Evolutionary conservation across 2,113 vertebrate genomes (phyloP), one percentile per base, ranked within the genome.

Genomic region (Pachyramphus minor): DNA sequence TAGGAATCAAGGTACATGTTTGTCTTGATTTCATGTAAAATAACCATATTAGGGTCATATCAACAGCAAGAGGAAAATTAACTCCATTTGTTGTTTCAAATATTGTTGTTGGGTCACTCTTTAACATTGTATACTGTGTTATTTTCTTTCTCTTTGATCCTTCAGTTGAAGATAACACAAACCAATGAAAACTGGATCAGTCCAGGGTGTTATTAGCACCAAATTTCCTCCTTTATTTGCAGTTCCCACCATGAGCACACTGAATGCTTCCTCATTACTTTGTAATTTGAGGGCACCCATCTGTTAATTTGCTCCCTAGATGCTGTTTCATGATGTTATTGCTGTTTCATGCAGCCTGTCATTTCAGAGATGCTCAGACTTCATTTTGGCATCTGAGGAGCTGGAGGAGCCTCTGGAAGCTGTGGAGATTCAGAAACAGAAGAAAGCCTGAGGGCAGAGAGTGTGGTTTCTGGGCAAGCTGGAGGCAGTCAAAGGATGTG

Each of bases 91-190:
- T 66, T 87, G 8, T 69, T 66, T 83, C 45, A 53, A 69, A 64
- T 58, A 37, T 33, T 59, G 37, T 79, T 87, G 60, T 79, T 87
- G 60, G 15, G 31, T 90, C 2, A 1, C 12, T 49, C 28, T 92
- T 21, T n/a, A n/a, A 27, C 24, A 56, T 13, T 62, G 41, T 58
- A 27, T 31, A 66, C 41, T 49, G 33, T 75, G 24, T 72, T 91
- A 86, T 91, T 91, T 91, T 92, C 49, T 82, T 87, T 37, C n/a
- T 84, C 62, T 90, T 93, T 85, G 58, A 88, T 83, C 67, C 87
- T 76, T n/a, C n/a, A n/a, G n/a, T n/a, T 91, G 87, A 84, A 68
- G 60, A 78, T 91, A 91, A 87, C 1, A 1, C 31, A 91, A 84
- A 80, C 22, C 86, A 37, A 42, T 82, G 63, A 84, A 79, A 82